Base-by-base conservation (phyloP, 2,888 invertebrate genomes). In the Pomacea canaliculata region DNA sequence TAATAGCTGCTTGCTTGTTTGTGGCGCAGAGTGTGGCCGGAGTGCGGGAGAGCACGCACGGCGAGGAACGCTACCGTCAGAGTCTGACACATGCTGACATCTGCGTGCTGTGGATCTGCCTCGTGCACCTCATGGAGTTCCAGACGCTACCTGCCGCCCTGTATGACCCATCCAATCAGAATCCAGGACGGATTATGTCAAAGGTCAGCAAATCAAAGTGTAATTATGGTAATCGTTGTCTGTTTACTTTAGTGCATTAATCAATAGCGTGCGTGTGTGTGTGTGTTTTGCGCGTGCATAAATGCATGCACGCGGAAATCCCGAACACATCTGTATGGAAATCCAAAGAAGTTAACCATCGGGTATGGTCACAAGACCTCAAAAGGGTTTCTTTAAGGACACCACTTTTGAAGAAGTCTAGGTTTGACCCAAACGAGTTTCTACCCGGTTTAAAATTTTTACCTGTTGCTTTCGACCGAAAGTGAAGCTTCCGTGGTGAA, bases 81-180 rank as follows among this genome's bases (percentile, higher is more conserved):
- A 1, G 71, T 18, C 77, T 86, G 27, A 84, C 82, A 1, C 66
- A 76, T 7, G 72, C 76, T 19, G 87, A 87, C 78, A 78, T 80
- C 49, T 83, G 85, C 73, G 72, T 89, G 7, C 78, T 87, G 56
- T 89, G 89, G 89, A 70, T 90, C 73, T 82, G 81, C 51, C 88
- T 86, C 76, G 86, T 89, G 16, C 83, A 89, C 76, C 79, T 90
- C 48, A 71, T 85, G 69, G 85, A 86, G 73, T 88, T 86, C 81
- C 85, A 86, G 56, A 80, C 83, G 71, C 80, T 90, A 7, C 90
- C 90, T 12, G 75, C 79, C 1, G 79, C 78, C 60, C 79, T 88
- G n/a, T 87, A 82, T 76, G 83, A 86, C 71, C 83, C 84, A 12
- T 74, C 79, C 67, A 80, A 83, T 68, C 79, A 82, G 59, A 82